These are phyloP conservation scores for Eidolon helvum DNA, from an alignment of 2,113 vertebrate species.

Conservation along the genomic window DNA sequence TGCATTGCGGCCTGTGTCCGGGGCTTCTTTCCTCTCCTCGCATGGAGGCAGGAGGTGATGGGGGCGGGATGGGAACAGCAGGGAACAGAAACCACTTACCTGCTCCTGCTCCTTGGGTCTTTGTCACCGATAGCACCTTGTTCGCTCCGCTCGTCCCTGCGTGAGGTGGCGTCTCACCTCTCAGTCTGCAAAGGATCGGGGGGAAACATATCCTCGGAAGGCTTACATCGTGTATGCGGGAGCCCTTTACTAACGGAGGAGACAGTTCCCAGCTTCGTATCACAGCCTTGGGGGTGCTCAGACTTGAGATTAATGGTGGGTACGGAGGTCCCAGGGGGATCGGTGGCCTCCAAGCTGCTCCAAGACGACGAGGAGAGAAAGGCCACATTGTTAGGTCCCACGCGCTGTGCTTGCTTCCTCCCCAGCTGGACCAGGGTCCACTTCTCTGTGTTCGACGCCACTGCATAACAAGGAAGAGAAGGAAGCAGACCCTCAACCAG, in stretches of 20 bases:
- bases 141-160: background rate
- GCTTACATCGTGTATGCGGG: background rate
- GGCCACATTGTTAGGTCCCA: accelerated
- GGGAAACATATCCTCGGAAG: background rate
- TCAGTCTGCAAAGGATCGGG: background rate
- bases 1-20: accelerated
- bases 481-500: accelerated
- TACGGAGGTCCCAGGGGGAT: background rate
- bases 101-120: background rate
- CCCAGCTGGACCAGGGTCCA: background rate
- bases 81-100: background rate
- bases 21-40: background rate
- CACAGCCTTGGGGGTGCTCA: background rate
- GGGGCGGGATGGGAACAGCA: accelerated
- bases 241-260: background rate
- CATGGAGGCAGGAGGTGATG: accelerated
- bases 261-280: background rate
- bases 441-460: background rate
- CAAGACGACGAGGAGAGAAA: background rate
- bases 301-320: background rate
- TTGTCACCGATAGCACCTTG: accelerated
- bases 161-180: background rate
- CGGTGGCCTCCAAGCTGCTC: background rate
- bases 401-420: accelerated
- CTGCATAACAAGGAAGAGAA: background rate